A percentile compares a stretch with the other conserved stretches of the same genome.
Conservation (phyloP, 2,797 vertebrate genomes). For the Lateolabrax maculatus region DNA sequence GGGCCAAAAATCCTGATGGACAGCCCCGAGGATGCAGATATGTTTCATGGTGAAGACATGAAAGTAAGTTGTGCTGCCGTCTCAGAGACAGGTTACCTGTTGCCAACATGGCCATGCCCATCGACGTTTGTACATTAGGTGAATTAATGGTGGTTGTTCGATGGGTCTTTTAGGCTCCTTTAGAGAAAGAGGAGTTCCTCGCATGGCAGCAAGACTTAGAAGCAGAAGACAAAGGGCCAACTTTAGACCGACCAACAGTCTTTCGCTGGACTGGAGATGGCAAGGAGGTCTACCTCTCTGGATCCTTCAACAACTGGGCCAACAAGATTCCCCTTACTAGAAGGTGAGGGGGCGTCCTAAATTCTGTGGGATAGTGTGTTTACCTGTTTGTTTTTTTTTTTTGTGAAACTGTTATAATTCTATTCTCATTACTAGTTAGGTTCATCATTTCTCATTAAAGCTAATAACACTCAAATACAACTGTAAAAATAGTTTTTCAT, state of each 20-base stretch:
- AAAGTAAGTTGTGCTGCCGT: conserved; percentile 84
- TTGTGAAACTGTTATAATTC: background rate
- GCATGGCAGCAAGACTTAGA: conserved; percentile 97
- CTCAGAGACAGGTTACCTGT: background rate
- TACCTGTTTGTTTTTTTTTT: background rate
- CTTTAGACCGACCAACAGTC: conserved; percentile 93
- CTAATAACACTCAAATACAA: background rate
- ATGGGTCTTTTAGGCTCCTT: conserved; percentile 84
- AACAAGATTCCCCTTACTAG: conserved; percentile 95
- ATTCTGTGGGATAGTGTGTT: background rate
- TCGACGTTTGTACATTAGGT: background rate
- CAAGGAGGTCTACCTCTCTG: conserved; percentile 95
- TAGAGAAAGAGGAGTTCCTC: conserved; percentile 94
- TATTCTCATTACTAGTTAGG: fast-evolving
- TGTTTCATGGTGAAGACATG: conserved; percentile 94
- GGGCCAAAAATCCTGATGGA: conserved; percentile 98
- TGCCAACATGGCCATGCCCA: fast-evolving
- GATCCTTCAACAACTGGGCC: conserved; percentile 97
- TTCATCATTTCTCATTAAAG: background rate
- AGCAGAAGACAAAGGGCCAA: conserved; percentile 89
- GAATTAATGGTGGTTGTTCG: background rate
- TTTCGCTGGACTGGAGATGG: conserved; percentile 98
- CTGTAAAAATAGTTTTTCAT: background rate
- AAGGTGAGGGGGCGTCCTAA: conserved; percentile 83
- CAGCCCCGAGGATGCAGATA: conserved; percentile 95